Percentiles rank a stretch among this genome's conserved stretches.
These are phyloP conservation scores for Emberiza fucata DNA, from an alignment of 2,113 vertebrate species.

Conservation along the genomic window DNA sequence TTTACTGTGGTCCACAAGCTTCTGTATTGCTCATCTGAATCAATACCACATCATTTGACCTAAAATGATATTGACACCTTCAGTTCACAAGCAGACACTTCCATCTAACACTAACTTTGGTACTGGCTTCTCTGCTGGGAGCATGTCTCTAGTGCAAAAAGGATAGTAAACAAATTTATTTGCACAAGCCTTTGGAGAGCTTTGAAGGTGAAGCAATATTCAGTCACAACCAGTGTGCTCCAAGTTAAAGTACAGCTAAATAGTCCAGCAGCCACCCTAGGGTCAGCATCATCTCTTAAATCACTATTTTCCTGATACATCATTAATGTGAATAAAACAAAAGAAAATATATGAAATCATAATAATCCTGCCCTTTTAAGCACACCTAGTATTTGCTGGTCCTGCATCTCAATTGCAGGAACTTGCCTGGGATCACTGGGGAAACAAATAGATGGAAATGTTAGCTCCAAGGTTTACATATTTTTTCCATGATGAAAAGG, in stretches of 20 bases:
- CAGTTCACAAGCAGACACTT: not conserved
- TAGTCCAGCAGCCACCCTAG: not conserved
- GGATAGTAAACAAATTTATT: not conserved
- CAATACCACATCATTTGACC: not conserved
- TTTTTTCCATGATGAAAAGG: not conserved
- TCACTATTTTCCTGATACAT: not conserved
- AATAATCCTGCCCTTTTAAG: not conserved
- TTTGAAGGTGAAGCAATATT: not conserved
- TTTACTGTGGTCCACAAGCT: not conserved
- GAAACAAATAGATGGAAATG: not conserved
- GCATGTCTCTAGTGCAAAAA: not conserved
- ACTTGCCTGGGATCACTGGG: not conserved
- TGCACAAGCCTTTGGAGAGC: not conserved
- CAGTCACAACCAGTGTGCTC: not conserved
- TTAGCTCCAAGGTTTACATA: not conserved
- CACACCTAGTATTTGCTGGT: not conserved
- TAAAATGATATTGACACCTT: not conserved
- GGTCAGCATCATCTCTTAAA: not conserved
- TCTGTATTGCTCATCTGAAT: not conserved
- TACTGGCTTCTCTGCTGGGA: not conserved
- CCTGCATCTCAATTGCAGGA: not conserved
- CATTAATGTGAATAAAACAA: not conserved
- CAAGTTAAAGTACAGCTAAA: not conserved
- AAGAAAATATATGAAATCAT: rapidly evolving
- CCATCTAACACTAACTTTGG: not conserved